Conservation (phyloP, 1,140 invertebrate genomes). For the Gryllus bimaculatus region DNA sequence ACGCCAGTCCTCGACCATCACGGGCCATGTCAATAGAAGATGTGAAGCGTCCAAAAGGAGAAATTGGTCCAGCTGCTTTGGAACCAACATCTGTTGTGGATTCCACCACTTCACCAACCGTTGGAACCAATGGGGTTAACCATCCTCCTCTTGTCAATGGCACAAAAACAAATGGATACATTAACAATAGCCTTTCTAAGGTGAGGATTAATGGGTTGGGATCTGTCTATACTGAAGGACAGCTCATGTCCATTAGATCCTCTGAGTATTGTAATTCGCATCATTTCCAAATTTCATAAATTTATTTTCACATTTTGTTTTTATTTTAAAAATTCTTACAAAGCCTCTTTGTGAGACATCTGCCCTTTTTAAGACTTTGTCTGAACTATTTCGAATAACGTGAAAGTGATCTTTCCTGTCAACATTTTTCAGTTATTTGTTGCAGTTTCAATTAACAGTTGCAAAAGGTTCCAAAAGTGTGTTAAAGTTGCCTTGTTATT, state of each 20-base stretch:
- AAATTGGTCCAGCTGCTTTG: background rate
- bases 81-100: background rate
- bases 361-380: too few relatives aligned
- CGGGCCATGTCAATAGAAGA: constrained; percentile 14
- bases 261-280: too few relatives aligned
- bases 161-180: background rate
- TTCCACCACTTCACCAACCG: background rate
- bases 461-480: too few relatives aligned
- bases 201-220: background rate
- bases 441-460: too few relatives aligned
- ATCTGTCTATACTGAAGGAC: background rate
- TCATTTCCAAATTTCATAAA: background rate
- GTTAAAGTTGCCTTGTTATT: background rate
- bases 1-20: constrained; percentile 11
- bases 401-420: background rate
- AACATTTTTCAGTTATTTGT: background rate
- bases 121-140: background rate
- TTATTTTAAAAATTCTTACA: background rate
- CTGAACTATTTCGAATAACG: background rate
- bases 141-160: background rate
- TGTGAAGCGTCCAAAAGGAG: background rate
- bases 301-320: background rate
- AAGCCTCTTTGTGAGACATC: background rate
- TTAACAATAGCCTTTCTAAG: background rate
- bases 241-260: too few relatives aligned